Percentiles rank a stretch among this genome's conserved stretches.
These are phyloP conservation scores for Bhutanitis thaidina DNA, from an alignment of 2,888 invertebrate species.

Conservation along the genomic window DNA sequence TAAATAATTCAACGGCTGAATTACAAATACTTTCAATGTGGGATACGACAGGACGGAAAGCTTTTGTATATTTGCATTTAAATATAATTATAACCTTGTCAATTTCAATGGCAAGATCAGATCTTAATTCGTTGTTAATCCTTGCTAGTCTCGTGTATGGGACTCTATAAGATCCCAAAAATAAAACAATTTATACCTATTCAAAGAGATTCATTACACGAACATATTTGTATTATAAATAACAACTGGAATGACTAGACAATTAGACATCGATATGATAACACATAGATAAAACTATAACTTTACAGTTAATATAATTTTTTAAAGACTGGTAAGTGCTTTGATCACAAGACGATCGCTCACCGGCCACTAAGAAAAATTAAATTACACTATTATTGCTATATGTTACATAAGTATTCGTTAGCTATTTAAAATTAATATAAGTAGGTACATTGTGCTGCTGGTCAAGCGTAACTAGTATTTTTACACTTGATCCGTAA, in stretches of 20 bases:
- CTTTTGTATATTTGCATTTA: too few species aligned
- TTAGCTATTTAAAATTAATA: neutral
- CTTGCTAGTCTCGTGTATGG: too few species aligned
- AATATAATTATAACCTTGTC: too few species aligned
- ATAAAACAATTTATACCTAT: conserved; percentile 13
- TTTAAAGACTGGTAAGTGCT: too few species aligned
- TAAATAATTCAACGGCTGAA: neutral
- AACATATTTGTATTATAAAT: conserved; percentile 6
- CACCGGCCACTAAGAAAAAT: neutral
- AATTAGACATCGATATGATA: conserved; percentile 2
- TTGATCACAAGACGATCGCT: too few species aligned
- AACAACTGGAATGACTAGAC: conserved; percentile 21
- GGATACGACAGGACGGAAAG: neutral
- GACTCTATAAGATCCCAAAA: too few species aligned
- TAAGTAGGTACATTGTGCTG: too few species aligned
- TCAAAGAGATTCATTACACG: conserved; percentile 15
- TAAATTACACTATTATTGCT: conserved; percentile 23
- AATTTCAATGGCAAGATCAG: too few species aligned
- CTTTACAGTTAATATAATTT: too few species aligned
- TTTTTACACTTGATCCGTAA: too few species aligned
- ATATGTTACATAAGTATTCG: conserved; percentile 8
- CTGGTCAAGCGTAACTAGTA: too few species aligned
- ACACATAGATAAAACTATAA: neutral
- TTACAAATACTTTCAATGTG: neutral
- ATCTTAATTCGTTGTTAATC: too few species aligned